These are phyloP conservation scores for Poecile atricapillus DNA, from an alignment of 2,113 vertebrate species.

Conservation along the genomic window DNA sequence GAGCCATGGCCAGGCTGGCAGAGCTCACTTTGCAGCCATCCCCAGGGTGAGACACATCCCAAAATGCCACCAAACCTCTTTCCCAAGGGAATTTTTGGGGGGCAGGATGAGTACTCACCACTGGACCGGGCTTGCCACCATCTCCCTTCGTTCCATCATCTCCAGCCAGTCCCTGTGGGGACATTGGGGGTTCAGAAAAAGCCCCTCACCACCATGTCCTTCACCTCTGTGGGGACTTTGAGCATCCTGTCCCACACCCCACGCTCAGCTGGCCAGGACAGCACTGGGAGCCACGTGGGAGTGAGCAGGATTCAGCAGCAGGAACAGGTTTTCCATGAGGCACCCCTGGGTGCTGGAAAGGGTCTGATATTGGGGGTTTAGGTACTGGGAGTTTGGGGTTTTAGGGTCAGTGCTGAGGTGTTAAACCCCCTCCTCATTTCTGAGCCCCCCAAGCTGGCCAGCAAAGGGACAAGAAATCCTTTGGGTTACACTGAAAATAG, in stretches of 20 bases:
- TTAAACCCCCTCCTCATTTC: neutral
- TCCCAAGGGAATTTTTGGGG: neutral
- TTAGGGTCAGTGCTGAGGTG: neutral
- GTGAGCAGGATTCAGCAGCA: fast-evolving
- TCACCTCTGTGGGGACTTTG: fast-evolving
- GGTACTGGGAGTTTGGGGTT: neutral
- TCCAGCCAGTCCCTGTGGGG: conserved; percentile 74
- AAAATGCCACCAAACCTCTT: neutral
- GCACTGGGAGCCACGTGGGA: fast-evolving
- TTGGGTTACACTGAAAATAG: neutral
- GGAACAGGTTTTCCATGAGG: neutral
- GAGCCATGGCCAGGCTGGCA: neutral
- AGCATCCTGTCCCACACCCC: neutral
- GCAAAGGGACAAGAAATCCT: neutral
- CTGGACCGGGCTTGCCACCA: conserved; percentile 63
- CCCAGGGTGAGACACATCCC: neutral
- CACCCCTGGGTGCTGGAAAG: neutral
- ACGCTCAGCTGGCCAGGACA: fast-evolving
- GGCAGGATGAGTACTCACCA: conserved; percentile 60
- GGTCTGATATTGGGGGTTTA: neutral
- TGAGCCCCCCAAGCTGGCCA: neutral
- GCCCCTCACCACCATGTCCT: fast-evolving
- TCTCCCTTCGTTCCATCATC: conserved; percentile 76
- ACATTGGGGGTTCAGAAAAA: neutral
- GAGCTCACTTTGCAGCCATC: neutral